phyloP scores from a whole-genome alignment of 2,888 invertebrate genomes.

The Drosophila lacicola region DNA sequence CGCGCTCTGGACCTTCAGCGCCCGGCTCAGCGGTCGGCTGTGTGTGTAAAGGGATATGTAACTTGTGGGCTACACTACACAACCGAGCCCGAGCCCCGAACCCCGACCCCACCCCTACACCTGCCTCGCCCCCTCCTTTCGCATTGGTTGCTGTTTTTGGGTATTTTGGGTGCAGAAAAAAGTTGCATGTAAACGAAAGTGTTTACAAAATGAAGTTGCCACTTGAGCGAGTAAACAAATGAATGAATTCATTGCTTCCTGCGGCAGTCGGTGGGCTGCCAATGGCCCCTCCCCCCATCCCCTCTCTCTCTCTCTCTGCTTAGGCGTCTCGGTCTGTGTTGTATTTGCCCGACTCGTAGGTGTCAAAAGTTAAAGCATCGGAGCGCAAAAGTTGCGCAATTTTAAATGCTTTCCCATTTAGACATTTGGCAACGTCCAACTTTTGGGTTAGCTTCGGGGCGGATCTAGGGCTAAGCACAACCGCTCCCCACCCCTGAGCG shows the following conservation, averaged over 20 bases:
- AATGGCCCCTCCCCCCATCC: not conserved
- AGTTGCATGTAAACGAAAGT: conserved; percentile 81
- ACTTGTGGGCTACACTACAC: conserved; percentile 78
- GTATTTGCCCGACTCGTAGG: conserved; percentile 51
- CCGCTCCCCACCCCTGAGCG: not conserved
- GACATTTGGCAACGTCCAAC: conserved; percentile 69
- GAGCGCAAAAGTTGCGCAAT: conserved; percentile 78
- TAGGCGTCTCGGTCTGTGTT: not conserved
- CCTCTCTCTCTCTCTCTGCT: not conserved
- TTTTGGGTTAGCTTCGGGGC: conserved; percentile 56
- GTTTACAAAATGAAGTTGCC: conserved; percentile 81
- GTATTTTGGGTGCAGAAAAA: conserved; percentile 57
- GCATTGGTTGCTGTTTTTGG: conserved; percentile 48
- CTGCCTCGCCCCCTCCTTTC: not conserved
- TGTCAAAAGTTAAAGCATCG: conserved; percentile 79
- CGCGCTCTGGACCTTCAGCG: conserved; percentile 57
- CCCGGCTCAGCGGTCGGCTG: conserved; percentile 73
- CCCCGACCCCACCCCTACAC: not conserved
- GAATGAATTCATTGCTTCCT: conserved; percentile 81
- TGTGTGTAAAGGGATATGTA: conserved; percentile 77
- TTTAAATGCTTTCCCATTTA: conserved; percentile 76
- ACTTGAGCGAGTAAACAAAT: conserved; percentile 81
- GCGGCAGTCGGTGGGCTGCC: conserved; percentile 19
- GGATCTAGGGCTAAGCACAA: conserved; percentile 22
- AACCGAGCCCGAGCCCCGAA: conserved; percentile 7